Evolutionary conservation across 1,140 invertebrate species (phyloP), one percentile per base, ranked within the genome.

Genomic region (Gonatopus flavifemur): DNA sequence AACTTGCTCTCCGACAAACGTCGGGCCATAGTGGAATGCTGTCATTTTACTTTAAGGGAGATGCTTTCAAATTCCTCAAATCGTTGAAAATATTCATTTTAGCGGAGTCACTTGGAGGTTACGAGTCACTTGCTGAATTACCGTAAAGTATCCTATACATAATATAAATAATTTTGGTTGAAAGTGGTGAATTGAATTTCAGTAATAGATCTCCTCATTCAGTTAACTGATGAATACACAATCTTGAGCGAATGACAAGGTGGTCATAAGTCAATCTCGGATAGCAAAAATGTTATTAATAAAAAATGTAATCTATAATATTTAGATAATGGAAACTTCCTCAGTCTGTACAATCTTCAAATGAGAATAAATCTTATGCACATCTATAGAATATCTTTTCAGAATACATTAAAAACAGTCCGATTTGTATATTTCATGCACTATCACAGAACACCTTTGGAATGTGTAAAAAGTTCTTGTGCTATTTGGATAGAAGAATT

Each of bases 51-150:
- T 78, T 96, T 2, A 88, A 87, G 63, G 93, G 92, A 4, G 84
- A 95, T 64, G 86, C 92, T 0, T 76, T 76, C 37, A 88, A 82
- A 42, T 96, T 99, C 66, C 76, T 96, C 10, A 83, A 83, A 60
- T 74, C 84, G 6, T 72, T 96, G 1, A 89, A 94, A 80, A 42
- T 94, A 5, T 93, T 98, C 67, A 87, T 84, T 2, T 73, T 98
- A n/a, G 96, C 96, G 9, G 95, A 97, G 76, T 97, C 93, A 77
- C 82, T 98, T 24, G 97, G 97, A 39, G 95, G 95, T 41, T 96
- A 90, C 70, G 96, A 98, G 73, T 96, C 93, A 74, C 83, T 98
- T 28, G 88, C 87, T 2, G 88, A 91, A 78, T 73, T 91, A 52
- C 91, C 91, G 88, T 91, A 80, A n/a, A 86, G 88, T 88, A n/a